Evolutionary conservation across 2,797 vertebrate genomes (phyloP).

Genomic region (Sorex maritimensis): DNA sequence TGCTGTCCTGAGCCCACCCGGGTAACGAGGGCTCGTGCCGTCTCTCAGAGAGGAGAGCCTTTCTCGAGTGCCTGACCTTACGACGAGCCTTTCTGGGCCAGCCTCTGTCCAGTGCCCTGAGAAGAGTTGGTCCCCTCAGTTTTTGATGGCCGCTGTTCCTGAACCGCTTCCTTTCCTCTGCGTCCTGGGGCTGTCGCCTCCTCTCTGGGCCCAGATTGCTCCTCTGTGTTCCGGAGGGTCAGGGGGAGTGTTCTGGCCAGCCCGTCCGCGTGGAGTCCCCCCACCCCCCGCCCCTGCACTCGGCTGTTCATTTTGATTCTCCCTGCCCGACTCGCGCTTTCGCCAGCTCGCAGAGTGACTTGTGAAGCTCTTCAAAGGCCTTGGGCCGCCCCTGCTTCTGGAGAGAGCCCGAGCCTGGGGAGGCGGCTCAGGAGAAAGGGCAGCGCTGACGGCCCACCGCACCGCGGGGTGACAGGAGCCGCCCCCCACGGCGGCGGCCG

Average conservation of each 20-base stretch:
- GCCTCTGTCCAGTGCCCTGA: not conserved
- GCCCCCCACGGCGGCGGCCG: not conserved
- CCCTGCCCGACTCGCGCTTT: not conserved
- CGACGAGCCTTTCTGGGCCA: not conserved
- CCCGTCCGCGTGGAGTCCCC: not conserved
- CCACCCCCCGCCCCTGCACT: not conserved
- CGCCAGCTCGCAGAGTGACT: not conserved
- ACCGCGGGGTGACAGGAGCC: not conserved
- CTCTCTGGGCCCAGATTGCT: not conserved
- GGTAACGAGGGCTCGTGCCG: not conserved
- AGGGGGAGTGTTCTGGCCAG: not conserved
- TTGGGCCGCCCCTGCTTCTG: not conserved
- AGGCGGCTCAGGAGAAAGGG: slow-evolving; percentile 50
- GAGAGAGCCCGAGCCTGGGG: slow-evolving; percentile 54
- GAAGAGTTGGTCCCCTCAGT: not conserved
- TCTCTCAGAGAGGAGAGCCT: not conserved
- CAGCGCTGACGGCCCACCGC: not conserved
- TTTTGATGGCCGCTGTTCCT: not conserved
- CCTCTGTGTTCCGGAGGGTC: not conserved
- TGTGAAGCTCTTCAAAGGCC: slow-evolving; percentile 45
- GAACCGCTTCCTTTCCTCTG: not conserved
- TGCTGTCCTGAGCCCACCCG: not conserved
- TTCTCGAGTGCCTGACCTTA: not conserved
- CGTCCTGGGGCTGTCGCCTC: not conserved
- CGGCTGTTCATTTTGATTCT: not conserved